Conservation (phyloP, 2,113 vertebrate species). For the Platysteira castanea region DNA sequence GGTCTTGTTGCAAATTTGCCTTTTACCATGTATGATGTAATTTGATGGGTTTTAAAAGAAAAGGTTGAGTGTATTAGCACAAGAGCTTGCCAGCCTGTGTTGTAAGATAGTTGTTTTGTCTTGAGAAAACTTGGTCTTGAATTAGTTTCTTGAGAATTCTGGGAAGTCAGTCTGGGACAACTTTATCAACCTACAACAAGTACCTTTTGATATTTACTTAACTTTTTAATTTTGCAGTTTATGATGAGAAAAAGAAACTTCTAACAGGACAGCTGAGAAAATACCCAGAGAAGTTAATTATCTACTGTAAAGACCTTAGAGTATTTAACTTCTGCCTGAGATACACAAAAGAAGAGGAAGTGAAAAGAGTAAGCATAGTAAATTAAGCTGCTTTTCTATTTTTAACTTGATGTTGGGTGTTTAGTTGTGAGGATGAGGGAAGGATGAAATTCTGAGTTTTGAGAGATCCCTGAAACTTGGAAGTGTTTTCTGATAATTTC, state of each 20-base stretch:
- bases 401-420: not conserved
- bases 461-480: not conserved
- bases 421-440: not conserved
- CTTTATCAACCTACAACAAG: not conserved
- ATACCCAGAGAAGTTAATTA: conserved; percentile 82
- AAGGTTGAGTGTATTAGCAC: not conserved
- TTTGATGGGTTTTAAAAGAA: not conserved
- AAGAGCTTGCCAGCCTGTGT: not conserved
- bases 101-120: not conserved
- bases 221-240: conserved; percentile 69
- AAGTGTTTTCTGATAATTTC: not conserved
- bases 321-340: conserved; percentile 85
- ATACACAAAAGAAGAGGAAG: conserved; percentile 87
- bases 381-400: not conserved
- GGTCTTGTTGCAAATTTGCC: not conserved
- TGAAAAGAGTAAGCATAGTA: conserved; percentile 79
- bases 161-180: not conserved
- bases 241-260: conserved; percentile 87
- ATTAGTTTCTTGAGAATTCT: not conserved
- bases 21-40: not conserved
- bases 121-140: not conserved
- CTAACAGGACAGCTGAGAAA: conserved; percentile 78
- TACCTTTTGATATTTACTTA: not conserved
- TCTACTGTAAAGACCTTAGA: conserved; percentile 87
- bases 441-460: not conserved